These are phyloP conservation scores for Tangara arthus DNA, from an alignment of 2,797 vertebrate genomes.

Conservation along the genomic window DNA sequence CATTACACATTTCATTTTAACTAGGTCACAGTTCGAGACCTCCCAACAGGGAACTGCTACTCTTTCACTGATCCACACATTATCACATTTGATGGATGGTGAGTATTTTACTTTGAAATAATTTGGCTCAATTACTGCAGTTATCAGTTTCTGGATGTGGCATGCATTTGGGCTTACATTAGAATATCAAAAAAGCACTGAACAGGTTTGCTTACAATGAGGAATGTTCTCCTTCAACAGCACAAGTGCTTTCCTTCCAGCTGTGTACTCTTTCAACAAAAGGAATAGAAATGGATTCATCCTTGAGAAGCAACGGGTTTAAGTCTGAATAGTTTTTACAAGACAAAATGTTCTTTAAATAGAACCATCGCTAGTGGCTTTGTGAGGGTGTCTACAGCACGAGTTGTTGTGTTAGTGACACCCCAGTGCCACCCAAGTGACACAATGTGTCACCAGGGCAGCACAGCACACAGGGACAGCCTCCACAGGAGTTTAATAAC, in stretches of 20 bases:
- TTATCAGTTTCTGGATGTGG: constrained; percentile 20
- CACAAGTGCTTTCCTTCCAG: background rate
- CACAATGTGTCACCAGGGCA: accelerated
- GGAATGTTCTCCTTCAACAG: constrained; percentile 27
- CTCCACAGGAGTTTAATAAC: background rate
- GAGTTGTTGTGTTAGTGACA: accelerated
- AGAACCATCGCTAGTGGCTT: background rate
- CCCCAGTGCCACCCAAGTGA: background rate
- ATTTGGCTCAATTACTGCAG: constrained; percentile 41
- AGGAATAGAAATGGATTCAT: background rate
- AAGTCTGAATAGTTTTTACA: background rate
- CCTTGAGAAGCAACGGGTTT: background rate
- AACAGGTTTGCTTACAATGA: constrained; percentile 30
- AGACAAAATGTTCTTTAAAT: background rate
- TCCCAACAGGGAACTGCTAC: constrained; percentile 79
- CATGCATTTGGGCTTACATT: constrained; percentile 31
- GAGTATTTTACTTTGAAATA: constrained; percentile 49
- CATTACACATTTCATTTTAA: constrained; percentile 69
- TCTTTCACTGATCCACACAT: constrained; percentile 81
- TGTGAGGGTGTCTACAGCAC: background rate
- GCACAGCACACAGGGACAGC: background rate
- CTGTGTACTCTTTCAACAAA: constrained; percentile 25
- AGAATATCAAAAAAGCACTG: background rate
- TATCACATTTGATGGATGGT: constrained; percentile 83
- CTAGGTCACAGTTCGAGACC: constrained; percentile 80